Conservation (phyloP, 2,113 vertebrate genomes). For the Hemiprocne comata region DNA sequence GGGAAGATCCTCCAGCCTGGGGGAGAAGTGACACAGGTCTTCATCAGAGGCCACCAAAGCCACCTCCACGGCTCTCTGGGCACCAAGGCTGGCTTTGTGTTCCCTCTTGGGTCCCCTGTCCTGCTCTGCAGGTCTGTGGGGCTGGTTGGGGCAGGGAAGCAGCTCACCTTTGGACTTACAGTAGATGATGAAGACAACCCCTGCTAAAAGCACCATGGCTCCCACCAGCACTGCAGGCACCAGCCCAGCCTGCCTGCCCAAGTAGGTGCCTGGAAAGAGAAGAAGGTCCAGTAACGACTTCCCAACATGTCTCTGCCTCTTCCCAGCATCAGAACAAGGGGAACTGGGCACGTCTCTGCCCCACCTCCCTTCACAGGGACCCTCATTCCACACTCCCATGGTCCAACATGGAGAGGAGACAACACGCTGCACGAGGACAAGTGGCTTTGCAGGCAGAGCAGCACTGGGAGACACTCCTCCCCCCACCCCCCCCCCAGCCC, state of each 20-base stretch:
- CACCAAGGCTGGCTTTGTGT: rapidly evolving
- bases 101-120: background rate
- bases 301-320: rapidly evolving
- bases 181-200: rapidly evolving
- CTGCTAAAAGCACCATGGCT: rapidly evolving
- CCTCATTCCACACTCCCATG: rapidly evolving
- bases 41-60: rapidly evolving
- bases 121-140: background rate
- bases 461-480: rapidly evolving
- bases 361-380: rapidly evolving
- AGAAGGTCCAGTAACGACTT: rapidly evolving
- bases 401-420: background rate
- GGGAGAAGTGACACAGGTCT: rapidly evolving
- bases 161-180: background rate
- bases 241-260: rapidly evolving
- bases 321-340: rapidly evolving
- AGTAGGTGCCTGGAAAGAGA: background rate
- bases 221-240: rapidly evolving
- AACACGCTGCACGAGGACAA: background rate
- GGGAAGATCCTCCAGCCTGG: background rate
- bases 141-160: rapidly evolving
- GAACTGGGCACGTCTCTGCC: rapidly evolving
- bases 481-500: background rate
- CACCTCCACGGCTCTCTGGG: rapidly evolving
- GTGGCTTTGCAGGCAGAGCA: background rate